Evolutionary conservation across 2,888 invertebrate genomes (phyloP).

Genomic region (Drosophila antonietae): DNA sequence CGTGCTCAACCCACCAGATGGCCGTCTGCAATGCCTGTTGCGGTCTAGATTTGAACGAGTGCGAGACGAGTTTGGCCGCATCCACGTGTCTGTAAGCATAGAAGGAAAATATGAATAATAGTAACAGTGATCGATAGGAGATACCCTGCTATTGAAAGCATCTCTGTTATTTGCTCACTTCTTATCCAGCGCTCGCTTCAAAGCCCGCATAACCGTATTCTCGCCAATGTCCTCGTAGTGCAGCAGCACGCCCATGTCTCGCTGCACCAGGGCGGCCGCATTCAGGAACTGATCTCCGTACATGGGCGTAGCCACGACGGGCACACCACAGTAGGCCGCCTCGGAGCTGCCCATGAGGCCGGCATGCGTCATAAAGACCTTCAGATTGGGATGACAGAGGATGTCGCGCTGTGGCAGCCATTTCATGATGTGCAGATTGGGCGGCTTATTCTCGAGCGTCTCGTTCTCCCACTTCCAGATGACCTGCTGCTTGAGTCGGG

Average conservation of each 20-base stretch:
- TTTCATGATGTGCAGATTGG: constrained; percentile 87
- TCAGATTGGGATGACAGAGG: constrained; percentile 89
- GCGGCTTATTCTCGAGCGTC: constrained; percentile 86
- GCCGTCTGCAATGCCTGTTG: constrained; percentile 87
- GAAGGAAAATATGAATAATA: not conserved
- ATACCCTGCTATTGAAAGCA: not conserved
- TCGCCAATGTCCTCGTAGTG: constrained; percentile 86
- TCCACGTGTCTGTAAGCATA: constrained; percentile 66
- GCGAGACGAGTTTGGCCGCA: constrained; percentile 85
- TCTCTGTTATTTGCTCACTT: constrained; percentile 83
- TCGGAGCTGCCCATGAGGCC: constrained; percentile 90
- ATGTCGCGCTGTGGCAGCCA: constrained; percentile 91
- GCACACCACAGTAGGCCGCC: constrained; percentile 88
- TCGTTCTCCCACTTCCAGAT: constrained; percentile 91
- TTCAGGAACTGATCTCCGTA: constrained; percentile 89
- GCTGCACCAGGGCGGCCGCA: constrained; percentile 85
- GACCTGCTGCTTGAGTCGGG: constrained; percentile 86
- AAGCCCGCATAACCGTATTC: constrained; percentile 85
- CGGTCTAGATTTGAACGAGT: constrained; percentile 86
- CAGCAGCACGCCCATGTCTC: constrained; percentile 86
- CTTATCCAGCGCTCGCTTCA: constrained; percentile 84
- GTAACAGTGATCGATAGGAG: not conserved
- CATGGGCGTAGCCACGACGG: constrained; percentile 88
- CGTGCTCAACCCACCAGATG: constrained; percentile 89
- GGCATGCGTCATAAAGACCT: constrained; percentile 89